Conservation (phyloP, 2,888 invertebrate genomes). For the Keiferia lycopersicella region DNA sequence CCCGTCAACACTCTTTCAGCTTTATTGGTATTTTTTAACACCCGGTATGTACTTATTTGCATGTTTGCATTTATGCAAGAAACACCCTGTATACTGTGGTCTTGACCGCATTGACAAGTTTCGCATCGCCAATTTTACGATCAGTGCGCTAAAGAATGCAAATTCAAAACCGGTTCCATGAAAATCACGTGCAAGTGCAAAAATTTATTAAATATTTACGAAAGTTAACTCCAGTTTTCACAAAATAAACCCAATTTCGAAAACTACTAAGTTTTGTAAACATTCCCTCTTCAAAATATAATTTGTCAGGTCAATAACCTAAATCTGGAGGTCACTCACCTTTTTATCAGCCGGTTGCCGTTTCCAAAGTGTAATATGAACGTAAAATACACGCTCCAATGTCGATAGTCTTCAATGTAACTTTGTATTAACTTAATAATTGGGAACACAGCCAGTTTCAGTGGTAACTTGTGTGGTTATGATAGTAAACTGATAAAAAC, state of each 20-base stretch:
- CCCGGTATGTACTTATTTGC: too few relatives aligned
- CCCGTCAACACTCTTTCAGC: too few relatives aligned
- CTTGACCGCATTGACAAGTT: constrained; percentile 9
- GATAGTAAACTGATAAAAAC: constrained; percentile 13
- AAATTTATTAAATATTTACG: neutral
- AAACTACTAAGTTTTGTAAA: neutral
- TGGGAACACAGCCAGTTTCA: neutral
- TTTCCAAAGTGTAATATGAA: neutral
- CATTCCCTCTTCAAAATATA: neutral
- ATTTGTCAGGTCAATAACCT: constrained; percentile 20
- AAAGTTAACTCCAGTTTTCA: too few relatives aligned
- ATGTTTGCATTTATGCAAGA: too few relatives aligned
- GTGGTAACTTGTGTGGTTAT: constrained; percentile 31
- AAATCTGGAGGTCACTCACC: constrained; percentile 58
- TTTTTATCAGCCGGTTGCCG: constrained; percentile 30
- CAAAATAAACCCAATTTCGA: too few relatives aligned
- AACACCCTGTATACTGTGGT: neutral
- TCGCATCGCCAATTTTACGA: neutral
- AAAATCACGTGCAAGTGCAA: neutral
- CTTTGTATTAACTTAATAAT: neutral
- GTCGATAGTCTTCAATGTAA: neutral
- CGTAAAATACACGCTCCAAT: neutral
- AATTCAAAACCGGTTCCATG: constrained; percentile 3
- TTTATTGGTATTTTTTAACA: too few relatives aligned
- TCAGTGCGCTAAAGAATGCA: neutral